phyloP scores from a whole-genome alignment of 2,888 invertebrate species.

The Drosophila fulvimacula region DNA sequence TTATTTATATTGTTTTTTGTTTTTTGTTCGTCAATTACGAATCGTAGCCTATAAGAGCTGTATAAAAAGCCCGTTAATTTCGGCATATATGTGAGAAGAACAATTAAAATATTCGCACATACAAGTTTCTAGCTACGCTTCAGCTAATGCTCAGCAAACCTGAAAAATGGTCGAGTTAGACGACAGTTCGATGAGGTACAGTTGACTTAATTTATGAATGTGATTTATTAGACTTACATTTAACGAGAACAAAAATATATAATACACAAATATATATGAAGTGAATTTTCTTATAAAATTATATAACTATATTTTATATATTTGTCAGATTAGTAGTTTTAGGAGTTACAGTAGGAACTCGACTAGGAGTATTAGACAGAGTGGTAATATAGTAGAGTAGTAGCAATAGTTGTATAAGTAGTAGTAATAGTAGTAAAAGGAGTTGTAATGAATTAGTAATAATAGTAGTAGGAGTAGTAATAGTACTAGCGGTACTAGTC shows the following conservation, averaged over 20 bases:
- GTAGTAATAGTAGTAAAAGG: not conserved
- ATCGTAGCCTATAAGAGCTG: conserved; percentile 12
- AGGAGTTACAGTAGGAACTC: too few species aligned
- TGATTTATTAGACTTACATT: not conserved
- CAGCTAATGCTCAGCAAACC: conserved; percentile 5
- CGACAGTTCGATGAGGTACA: conserved; percentile 11
- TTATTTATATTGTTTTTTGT: conserved; percentile 9
- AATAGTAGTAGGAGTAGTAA: not conserved
- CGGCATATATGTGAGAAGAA: conserved; percentile 52
- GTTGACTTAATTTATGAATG: not conserved
- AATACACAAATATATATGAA: too few species aligned
- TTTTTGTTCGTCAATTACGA: conserved; percentile 5
- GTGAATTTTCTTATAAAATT: too few species aligned
- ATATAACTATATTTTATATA: too few species aligned
- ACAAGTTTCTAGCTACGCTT: conserved; percentile 1
- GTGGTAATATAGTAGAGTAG: not conserved
- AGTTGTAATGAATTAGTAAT: not conserved
- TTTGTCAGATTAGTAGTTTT: too few species aligned
- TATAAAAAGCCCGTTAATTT: conserved; percentile 48
- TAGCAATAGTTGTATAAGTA: not conserved
- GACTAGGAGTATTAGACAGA: too few species aligned
- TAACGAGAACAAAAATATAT: too few species aligned
- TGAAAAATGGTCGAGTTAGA: not conserved
- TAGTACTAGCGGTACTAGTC: not conserved
- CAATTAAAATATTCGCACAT: conserved; percentile 65